Base-by-base conservation (phyloP, 2,797 vertebrate genomes). In the Pipistrellus pygmaeus region DNA sequence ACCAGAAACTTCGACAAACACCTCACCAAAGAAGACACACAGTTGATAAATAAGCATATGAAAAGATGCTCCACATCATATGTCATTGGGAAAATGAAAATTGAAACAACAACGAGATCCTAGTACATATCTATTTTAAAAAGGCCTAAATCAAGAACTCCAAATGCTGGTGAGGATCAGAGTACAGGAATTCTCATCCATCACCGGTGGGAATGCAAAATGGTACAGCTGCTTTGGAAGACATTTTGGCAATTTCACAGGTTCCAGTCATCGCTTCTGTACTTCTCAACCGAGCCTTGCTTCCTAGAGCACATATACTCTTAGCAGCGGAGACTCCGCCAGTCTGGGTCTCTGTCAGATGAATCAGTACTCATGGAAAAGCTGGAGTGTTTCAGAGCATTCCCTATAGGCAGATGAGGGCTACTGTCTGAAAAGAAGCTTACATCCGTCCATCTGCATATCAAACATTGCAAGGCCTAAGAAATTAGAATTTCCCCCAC, bases 371-470 rank as follows among this genome's bases (percentile, higher is more conserved):
- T 99, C 98, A 99, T 98, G 4, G 99, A 99, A 96, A 99, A 99
- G 97, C 99, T 99, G 13, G 99, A 99, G 96, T 99, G 99, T 88
- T 99, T 99, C 95, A 99, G 98, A 95, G 99, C 99, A 97, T 97
- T 99, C 91, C 99, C 98, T 76, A 99, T 98, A 66, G 99, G 99
- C 98, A 99, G 98, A 95, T 99, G 99, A 95, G 98, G 98, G 91
- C 98, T 98, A 1, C 98, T 98, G 73, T 99, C 99, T 75, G 99
- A 98, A 81, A 99, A 98, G 98, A 99, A 99, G 97, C 99, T 99
- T 66, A 99, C 98, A 97, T 99, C 99, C 14, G 99, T 99, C 97
- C 99, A 99, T 99, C 88, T 99, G 99, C 0, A 99, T 99, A 83
- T 99, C 99, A 95, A 99, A 99, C 99, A 99, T 99, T 96, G 99